Base-by-base conservation (phyloP, 2,113 vertebrate species). In the Pterocles burchelli region DNA sequence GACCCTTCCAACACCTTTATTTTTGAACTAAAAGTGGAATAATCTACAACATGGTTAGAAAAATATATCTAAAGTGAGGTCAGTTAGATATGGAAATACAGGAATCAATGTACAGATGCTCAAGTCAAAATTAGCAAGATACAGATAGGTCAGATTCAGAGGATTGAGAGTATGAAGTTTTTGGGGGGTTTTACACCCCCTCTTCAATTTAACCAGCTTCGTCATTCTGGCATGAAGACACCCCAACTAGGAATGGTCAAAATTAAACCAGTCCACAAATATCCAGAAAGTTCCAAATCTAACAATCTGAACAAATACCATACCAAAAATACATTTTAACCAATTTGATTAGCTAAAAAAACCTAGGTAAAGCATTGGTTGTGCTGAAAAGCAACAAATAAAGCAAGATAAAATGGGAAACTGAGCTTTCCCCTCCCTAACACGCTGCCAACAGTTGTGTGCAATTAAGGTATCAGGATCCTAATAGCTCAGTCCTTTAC, bases 301-400 rank as follows among this genome's bases (percentile, higher is more conserved):
- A 45, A 68, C 6, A n/a, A 43, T 8, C 34, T 38, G 36, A 82
- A 51, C 15, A 31, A 52, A 43, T 17, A 26, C 0, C 0, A 55
- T 3, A 5, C 10, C 8, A 7, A 54, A 77, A 38, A 72, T 6
- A n/a, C 15, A 65, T 19, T 70, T 81, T 7, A 77, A 36, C 18
- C 15, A 8, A 17, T 12, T 5, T 22, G 21, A 45, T 36, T 43
- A 51, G 13, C 25, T 55, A 41, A 65, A 92, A 41, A 81, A 13
- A 11, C 7, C 28, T 11, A 4, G 24, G 34, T 33, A 43, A 59
- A 59, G 8, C 45, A 65, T 9, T 5, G 19, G 34, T 16, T 46
- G 25, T 22, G 1, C 7, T 29, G 13, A 33, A 43, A 34, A 76
- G 33, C 16, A 68, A 15, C 0, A 1, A 45, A 62, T 34, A 29